phyloP scores from a whole-genome alignment of 2,888 invertebrate genomes.

The Digitonthophagus gazella region DNA sequence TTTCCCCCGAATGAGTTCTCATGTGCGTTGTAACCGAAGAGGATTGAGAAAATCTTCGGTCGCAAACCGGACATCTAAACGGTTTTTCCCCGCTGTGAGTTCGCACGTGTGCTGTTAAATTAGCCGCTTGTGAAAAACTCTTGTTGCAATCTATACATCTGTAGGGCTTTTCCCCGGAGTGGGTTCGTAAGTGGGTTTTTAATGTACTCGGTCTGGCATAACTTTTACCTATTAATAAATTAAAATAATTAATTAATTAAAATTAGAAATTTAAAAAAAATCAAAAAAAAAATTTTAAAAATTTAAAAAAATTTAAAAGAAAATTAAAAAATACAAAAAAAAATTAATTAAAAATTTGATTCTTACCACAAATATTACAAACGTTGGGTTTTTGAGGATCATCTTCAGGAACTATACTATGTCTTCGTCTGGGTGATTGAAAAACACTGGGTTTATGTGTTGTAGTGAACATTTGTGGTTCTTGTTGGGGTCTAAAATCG shows the following conservation, averaged over 20 bases:
- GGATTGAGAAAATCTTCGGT: slow-evolving; percentile 92
- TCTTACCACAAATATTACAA: slow-evolving; percentile 83
- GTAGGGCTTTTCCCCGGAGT: slow-evolving; percentile 93
- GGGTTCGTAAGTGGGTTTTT: slow-evolving; percentile 95
- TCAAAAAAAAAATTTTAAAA: too few relatives aligned
- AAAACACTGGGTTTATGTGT: slow-evolving; percentile 56
- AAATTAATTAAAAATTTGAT: slow-evolving; percentile 11
- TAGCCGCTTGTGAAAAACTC: slow-evolving; percentile 97
- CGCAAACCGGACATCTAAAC: slow-evolving; percentile 95
- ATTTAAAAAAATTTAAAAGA: too few relatives aligned
- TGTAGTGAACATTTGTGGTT: slow-evolving; percentile 57
- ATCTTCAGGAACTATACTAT: slow-evolving; percentile 55
- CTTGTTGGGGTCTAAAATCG: slow-evolving; percentile 70
- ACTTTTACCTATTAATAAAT: slow-evolving; percentile 62
- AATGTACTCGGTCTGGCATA: slow-evolving; percentile 95
- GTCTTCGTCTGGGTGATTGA: slow-evolving; percentile 48
- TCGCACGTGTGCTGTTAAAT: slow-evolving; percentile 93
- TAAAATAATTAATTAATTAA: too few relatives aligned
- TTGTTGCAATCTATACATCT: slow-evolving; percentile 92
- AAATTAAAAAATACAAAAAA: too few relatives aligned
- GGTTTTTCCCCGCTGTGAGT: slow-evolving; percentile 98
- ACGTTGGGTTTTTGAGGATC: slow-evolving; percentile 82
- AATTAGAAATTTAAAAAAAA: too few relatives aligned
- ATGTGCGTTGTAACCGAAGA: slow-evolving; percentile 98
- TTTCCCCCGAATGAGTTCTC: slow-evolving; percentile 99